phyloP scores from a whole-genome alignment of 2,797 vertebrate species.

The Spondyliosoma cantharus region DNA sequence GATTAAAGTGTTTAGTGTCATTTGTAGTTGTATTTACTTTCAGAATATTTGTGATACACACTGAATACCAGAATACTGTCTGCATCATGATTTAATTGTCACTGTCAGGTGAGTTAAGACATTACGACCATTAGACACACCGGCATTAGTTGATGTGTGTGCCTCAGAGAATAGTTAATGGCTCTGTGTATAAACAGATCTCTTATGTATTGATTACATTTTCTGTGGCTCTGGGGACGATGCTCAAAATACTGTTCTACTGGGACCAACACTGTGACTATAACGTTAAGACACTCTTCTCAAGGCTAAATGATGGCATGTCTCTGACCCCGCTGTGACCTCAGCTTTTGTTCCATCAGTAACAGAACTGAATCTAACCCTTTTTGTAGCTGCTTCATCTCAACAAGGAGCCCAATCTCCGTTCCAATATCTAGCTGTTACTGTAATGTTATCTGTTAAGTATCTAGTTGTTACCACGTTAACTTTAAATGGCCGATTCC shows the following conservation, averaged over 20 bases:
- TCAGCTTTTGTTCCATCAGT: slow-evolving; percentile 21
- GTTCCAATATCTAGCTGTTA: slow-evolving; percentile 46
- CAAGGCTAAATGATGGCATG: slow-evolving; percentile 35
- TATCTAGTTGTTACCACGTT: slow-evolving; percentile 47
- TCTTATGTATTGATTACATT: slow-evolving; percentile 62
- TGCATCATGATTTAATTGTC: slow-evolving; percentile 15
- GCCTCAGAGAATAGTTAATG: slow-evolving; percentile 32
- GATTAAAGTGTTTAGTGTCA: not conserved
- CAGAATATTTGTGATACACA: not conserved
- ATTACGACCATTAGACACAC: slow-evolving; percentile 7
- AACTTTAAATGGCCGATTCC: slow-evolving; percentile 53
- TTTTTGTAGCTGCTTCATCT: slow-evolving; percentile 25
- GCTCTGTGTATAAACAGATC: slow-evolving; percentile 43
- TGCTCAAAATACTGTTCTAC: slow-evolving; percentile 57
- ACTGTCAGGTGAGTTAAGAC: slow-evolving; percentile 33
- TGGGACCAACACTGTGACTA: slow-evolving; percentile 42
- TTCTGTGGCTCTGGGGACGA: slow-evolving; percentile 39
- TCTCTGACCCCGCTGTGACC: slow-evolving; percentile 62
- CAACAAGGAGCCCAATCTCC: slow-evolving; percentile 23
- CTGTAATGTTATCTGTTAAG: slow-evolving; percentile 56
- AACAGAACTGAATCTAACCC: slow-evolving; percentile 20
- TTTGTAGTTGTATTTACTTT: slow-evolving; percentile 10
- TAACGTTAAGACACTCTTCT: slow-evolving; percentile 14
- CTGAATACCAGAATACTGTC: not conserved
- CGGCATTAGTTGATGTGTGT: slow-evolving; percentile 20